Percentiles rank a stretch among this genome's conserved stretches.
Evolutionary conservation across 1,140 invertebrate genomes (phyloP).

Genomic region (Rhopalosiphum padi): DNA sequence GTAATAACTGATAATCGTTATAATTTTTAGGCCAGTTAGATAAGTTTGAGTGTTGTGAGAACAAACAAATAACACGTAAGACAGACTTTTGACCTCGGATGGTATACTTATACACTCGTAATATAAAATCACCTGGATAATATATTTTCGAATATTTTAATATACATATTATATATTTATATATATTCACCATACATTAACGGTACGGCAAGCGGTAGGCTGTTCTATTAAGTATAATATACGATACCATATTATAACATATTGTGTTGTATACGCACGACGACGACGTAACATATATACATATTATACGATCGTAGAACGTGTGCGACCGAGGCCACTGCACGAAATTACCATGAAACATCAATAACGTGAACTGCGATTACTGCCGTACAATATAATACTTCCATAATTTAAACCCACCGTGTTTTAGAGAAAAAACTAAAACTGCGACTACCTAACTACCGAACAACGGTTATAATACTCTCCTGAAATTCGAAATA

Average conservation of each 20-base stretch:
- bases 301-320: neutral
- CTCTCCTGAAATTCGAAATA: neutral
- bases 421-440: neutral
- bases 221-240: neutral
- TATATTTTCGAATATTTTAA: neutral
- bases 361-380: neutral
- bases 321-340: neutral
- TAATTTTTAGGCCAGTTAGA: neutral
- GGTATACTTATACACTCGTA: neutral
- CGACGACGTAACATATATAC: neutral
- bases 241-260: neutral
- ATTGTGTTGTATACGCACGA: neutral
- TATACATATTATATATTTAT: neutral
- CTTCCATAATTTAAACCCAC: neutral
- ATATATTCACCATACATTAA: neutral
- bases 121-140: neutral
- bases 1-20: neutral
- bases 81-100: neutral
- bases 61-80: neutral
- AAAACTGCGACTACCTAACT: neutral
- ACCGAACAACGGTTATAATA: neutral
- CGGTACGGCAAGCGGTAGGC: neutral
- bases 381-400: neutral
- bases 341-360: conserved; percentile 32
- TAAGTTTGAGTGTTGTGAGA: neutral